These are phyloP conservation scores for Sinodicranocentrus sp. DNA, from an alignment of 2,888 invertebrate species.

Conservation along the genomic window DNA sequence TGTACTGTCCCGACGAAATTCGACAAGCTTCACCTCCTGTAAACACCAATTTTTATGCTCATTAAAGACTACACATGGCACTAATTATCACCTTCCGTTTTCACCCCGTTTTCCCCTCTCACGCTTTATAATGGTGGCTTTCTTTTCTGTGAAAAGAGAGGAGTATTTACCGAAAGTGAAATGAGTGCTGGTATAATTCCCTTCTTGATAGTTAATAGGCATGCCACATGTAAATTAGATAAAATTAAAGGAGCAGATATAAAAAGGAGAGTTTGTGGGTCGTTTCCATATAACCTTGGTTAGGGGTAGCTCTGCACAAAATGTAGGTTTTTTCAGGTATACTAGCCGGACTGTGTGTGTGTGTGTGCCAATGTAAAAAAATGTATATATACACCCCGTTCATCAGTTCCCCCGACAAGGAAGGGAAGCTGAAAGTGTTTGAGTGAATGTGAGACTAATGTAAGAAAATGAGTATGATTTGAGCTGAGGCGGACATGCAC, in stretches of 20 bases:
- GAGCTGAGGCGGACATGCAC: too few relatives aligned
- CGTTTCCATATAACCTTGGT: too few relatives aligned
- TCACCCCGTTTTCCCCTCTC: too few relatives aligned
- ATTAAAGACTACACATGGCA: constrained; percentile 38
- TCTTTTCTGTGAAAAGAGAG: background rate
- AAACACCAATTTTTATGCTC: constrained; percentile 40
- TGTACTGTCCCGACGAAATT: constrained; percentile 81
- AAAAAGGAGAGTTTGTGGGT: too few relatives aligned
- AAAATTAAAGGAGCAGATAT: constrained; percentile 45
- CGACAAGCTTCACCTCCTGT: constrained; percentile 80
- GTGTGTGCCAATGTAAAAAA: too few relatives aligned
- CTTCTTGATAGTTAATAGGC: constrained; percentile 60
- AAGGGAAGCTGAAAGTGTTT: background rate
- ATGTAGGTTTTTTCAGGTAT: too few relatives aligned
- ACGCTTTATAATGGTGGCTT: too few relatives aligned
- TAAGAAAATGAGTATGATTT: too few relatives aligned
- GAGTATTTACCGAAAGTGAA: constrained; percentile 25
- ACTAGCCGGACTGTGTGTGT: too few relatives aligned
- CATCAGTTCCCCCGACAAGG: background rate
- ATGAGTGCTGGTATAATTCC: constrained; percentile 15
- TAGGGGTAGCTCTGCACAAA: too few relatives aligned
- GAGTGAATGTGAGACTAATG: background rate
- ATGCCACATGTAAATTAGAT: constrained; percentile 57
- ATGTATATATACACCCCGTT: too few relatives aligned
- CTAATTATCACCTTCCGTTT: constrained; percentile 69